A percentile compares a stretch with the other conserved stretches of the same genome.
phyloP scores from a whole-genome alignment of 2,113 vertebrate genomes.

The Istiophorus platypterus region DNA sequence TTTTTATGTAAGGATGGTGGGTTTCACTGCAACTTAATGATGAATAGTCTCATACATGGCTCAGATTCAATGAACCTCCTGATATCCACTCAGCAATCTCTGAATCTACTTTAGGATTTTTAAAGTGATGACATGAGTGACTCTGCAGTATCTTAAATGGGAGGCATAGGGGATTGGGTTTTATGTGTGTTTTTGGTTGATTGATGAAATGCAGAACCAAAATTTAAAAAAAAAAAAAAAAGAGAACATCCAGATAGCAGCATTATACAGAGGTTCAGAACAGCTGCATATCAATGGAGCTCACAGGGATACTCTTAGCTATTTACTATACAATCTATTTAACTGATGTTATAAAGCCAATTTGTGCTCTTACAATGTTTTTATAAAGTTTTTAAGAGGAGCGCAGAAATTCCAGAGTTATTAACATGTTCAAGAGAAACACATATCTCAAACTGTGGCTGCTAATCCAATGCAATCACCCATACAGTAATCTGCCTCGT shows the following conservation, averaged over 20 bases:
- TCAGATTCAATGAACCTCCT: slow-evolving; percentile 21
- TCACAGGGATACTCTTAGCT: slow-evolving; percentile 1
- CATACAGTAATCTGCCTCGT: slow-evolving; percentile 11
- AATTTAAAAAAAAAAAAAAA: not conserved
- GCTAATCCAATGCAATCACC: not conserved
- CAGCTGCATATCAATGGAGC: slow-evolving; percentile 5
- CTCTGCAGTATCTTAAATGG: slow-evolving; percentile 3
- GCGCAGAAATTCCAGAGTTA: not conserved
- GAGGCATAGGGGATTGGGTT: not conserved
- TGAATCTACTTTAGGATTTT: slow-evolving; percentile 14
- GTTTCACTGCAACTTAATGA: slow-evolving; percentile 38
- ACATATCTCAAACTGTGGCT: not conserved
- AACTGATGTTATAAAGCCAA: not conserved
- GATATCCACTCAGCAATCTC: not conserved
- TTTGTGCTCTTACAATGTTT: not conserved
- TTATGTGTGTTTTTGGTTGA: not conserved
- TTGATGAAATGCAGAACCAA: not conserved
- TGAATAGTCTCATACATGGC: slow-evolving; percentile 5
- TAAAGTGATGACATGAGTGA: not conserved
- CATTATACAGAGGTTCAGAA: slow-evolving; percentile 7
- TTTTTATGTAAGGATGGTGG: slow-evolving; percentile 11
- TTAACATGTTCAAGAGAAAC: not conserved
- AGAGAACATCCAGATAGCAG: not conserved
- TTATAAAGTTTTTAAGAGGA: not conserved
- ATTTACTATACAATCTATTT: slow-evolving; percentile 18